Percentiles rank a stretch among this genome's conserved stretches.
Evolutionary conservation across 2,888 invertebrate species (phyloP).

Genomic region (Melieria omissa): DNA sequence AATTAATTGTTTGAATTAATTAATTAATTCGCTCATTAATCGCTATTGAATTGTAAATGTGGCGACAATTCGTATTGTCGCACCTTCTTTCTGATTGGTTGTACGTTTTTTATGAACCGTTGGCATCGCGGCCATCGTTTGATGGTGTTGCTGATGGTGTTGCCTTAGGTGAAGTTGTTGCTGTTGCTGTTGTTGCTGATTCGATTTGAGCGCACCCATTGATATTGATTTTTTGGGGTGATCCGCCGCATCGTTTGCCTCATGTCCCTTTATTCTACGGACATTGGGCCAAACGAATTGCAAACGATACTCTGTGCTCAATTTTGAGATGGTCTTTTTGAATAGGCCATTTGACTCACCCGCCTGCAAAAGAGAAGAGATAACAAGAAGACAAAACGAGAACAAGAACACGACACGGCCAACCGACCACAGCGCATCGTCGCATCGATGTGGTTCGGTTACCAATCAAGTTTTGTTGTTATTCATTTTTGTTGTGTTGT

Average conservation of each 20-base stretch:
- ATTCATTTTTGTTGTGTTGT: not conserved
- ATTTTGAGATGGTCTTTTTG: slow-evolving; percentile 77
- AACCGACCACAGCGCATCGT: slow-evolving; percentile 37
- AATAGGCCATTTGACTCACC: slow-evolving; percentile 76
- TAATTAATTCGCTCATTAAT: slow-evolving; percentile 31
- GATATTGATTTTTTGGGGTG: slow-evolving; percentile 85
- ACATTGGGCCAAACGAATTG: slow-evolving; percentile 88
- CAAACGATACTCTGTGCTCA: slow-evolving; percentile 87
- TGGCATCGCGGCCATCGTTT: slow-evolving; percentile 66
- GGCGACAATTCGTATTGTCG: slow-evolving; percentile 66
- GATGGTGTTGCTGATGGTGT: slow-evolving; percentile 62
- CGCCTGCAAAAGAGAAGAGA: slow-evolving; percentile 68
- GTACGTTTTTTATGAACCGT: slow-evolving; percentile 78
- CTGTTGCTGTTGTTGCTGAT: slow-evolving; percentile 59
- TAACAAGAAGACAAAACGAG: slow-evolving; percentile 42
- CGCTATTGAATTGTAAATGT: slow-evolving; percentile 36
- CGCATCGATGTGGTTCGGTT: not conserved
- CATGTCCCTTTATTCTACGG: slow-evolving; percentile 67
- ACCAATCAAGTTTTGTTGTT: slow-evolving; percentile 19
- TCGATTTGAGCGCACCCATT: slow-evolving; percentile 84
- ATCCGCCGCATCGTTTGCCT: slow-evolving; percentile 70
- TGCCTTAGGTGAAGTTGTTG: slow-evolving; percentile 64
- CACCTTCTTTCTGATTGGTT: slow-evolving; percentile 68
- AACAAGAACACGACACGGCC: slow-evolving; percentile 39
- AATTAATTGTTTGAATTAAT: slow-evolving; percentile 29